Conservation (phyloP, 1,140 invertebrate genomes). For the Branchinecta lindahli region DNA sequence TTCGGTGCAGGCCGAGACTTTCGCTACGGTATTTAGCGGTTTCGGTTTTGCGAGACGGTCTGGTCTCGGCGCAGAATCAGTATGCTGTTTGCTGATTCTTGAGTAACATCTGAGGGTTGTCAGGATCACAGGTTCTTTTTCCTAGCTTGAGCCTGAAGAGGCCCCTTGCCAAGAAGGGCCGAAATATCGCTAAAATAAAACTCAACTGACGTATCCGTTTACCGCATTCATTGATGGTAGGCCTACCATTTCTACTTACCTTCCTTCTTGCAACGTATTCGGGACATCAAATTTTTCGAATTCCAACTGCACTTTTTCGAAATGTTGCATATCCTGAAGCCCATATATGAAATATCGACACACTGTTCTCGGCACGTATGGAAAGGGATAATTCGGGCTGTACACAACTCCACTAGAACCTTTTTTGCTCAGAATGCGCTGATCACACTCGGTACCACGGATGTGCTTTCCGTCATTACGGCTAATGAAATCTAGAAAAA, state of each 20-base stretch:
- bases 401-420: constrained; percentile 76
- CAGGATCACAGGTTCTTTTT: no score
- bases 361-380: constrained; percentile 82
- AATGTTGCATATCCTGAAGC: constrained; percentile 82
- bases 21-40: no score
- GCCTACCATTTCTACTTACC: constrained; percentile 16
- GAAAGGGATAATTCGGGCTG: constrained; percentile 88
- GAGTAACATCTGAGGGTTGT: no score
- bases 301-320: constrained; percentile 75
- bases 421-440: constrained; percentile 84
- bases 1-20: no score
- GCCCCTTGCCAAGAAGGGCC: no score
- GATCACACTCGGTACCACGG: constrained; percentile 89
- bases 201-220: no score
- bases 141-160: no score
- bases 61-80: no score
- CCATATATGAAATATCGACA: constrained; percentile 97
- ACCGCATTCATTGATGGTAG: no score
- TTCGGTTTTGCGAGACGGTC: no score
- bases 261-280: constrained; percentile 36
- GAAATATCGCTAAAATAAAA: no score
- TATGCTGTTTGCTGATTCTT: no score
- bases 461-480: constrained; percentile 81
- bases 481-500: constrained; percentile 71
- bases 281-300: constrained; percentile 82